Base-by-base conservation (phyloP, 2,888 invertebrate genomes). In the Scaptodrosophila latifasciaeformis region DNA sequence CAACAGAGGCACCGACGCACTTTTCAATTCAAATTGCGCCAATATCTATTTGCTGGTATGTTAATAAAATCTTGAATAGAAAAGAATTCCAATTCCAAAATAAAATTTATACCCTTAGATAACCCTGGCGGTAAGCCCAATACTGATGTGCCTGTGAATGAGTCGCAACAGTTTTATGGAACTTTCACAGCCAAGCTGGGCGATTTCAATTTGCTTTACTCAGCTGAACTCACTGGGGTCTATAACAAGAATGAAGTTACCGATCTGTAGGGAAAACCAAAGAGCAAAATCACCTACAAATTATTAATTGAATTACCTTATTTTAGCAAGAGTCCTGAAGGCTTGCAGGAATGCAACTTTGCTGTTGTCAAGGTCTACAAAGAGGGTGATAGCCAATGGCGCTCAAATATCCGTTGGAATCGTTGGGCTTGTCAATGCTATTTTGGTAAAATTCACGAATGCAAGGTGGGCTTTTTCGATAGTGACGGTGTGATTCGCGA, bases 101-200 rank as follows among this genome's bases (percentile, higher is more conserved):
- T 2, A 15, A n/a, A 0, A 18, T 6, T 9, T 3, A 43, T 34
- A n/a, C n/a, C n/a, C 13, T 13, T 13, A 57, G 57, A 49, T 13
- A n/a, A 10, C 1, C 51, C 35, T 1, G 65, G 49, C 6, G 10
- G 18, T 31, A 1, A 5, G 7, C 42, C 51, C 5, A 19, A 46
- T 9, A 5, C 6, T 2, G 10, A 40, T 1, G 1, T 1, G 1
- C 10, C 29, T 1, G 5, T 61, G 1, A 31, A 65, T 47, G 10
- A 30, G 7, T 48, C 37, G 1, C 4, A n/a, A 2, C 42, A 55
- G 17, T 15, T 48, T 1, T 65, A 49, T 9, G 65, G 50, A 21
- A 39, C 13, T 1, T 54, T 65, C 18, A n/a, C 31, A 0, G 65
- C 65, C 5, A 45, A 29, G 4, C 1, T 65, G 15, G 65, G 45